Evolutionary conservation across 2,888 invertebrate genomes (phyloP).

Genomic region (Agriopis leucophaearia): DNA sequence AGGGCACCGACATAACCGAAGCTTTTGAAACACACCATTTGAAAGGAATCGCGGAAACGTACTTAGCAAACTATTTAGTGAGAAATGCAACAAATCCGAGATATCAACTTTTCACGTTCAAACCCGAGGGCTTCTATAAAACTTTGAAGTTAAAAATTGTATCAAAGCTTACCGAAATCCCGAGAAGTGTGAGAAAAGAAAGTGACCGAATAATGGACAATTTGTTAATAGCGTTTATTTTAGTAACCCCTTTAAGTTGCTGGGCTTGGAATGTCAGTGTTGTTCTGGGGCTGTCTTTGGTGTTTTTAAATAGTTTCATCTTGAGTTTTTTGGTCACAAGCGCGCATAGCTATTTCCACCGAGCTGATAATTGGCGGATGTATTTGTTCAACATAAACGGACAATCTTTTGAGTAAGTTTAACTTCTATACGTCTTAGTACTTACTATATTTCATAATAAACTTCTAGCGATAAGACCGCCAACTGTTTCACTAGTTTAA

Average conservation of each 20-base stretch:
- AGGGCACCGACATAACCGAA: slow-evolving; percentile 89
- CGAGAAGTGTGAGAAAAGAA: not conserved
- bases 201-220: slow-evolving; percentile 1
- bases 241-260: not conserved
- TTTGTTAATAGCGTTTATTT: not conserved
- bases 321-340: slow-evolving; percentile 67
- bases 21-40: slow-evolving; percentile 88
- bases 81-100: slow-evolving; percentile 87
- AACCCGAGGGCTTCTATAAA: slow-evolving; percentile 82
- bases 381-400: not conserved
- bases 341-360: slow-evolving; percentile 86
- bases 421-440: not conserved
- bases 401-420: not conserved
- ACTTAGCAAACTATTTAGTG: slow-evolving; percentile 61
- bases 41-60: slow-evolving; percentile 86
- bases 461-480: too few species aligned
- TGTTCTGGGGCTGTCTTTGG: not conserved
- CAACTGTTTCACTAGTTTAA: too few species aligned
- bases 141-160: slow-evolving; percentile 3
- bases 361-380: slow-evolving; percentile 90
- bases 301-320: not conserved
- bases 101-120: slow-evolving; percentile 90
- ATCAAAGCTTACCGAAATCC: not conserved
- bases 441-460: too few species aligned
- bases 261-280: not conserved